phyloP scores from a whole-genome alignment of 2,888 invertebrate species.

The Plagiodera versicolora region DNA sequence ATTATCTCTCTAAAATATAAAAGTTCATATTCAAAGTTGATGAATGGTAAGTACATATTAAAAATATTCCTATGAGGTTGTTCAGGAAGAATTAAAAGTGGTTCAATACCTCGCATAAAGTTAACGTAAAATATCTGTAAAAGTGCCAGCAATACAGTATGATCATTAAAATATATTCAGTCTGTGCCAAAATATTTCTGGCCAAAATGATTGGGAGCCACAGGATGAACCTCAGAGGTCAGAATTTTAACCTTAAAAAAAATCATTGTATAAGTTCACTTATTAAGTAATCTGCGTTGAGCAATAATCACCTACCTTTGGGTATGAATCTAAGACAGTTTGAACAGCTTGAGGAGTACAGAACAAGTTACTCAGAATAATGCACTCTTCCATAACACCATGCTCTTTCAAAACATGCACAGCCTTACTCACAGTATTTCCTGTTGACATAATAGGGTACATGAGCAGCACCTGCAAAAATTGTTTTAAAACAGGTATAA shows the following conservation, averaged over 20 bases:
- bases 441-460: conserved; percentile 99
- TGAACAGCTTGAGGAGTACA: conserved; percentile 91
- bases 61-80: no score
- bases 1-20: no score
- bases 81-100: no score
- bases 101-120: no score
- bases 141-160: no score
- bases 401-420: conserved; percentile 93
- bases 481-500: no score
- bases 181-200: conserved; percentile 99
- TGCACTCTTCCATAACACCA: conserved; percentile 89
- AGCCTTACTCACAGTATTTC: conserved; percentile 93
- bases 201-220: conserved; percentile 97
- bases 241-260: conserved; percentile 88
- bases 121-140: no score
- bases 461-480: conserved; percentile 85
- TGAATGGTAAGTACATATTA: no score
- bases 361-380: conserved; percentile 96
- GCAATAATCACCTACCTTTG: conserved; percentile 62
- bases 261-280: no score
- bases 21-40: no score
- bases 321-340: conserved; percentile 81
- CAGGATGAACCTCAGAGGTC: conserved; percentile 92
- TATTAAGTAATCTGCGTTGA: no score
- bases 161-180: conserved; percentile 50